Conservation (phyloP, 2,113 vertebrate species). For the Phaethornis superciliosus region DNA sequence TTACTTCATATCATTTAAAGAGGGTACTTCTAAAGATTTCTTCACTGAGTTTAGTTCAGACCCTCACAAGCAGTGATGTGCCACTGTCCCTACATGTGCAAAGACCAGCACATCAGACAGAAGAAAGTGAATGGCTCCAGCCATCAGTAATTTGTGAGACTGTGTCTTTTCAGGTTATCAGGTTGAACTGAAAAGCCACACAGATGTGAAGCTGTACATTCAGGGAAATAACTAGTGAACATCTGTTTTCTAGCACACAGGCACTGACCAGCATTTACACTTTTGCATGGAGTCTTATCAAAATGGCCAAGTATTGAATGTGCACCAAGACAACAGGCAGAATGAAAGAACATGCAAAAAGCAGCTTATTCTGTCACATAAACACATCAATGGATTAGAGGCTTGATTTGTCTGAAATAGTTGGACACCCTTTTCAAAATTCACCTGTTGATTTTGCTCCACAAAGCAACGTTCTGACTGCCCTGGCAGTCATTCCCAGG, state of each 20-base stretch:
- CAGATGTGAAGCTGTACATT: background rate
- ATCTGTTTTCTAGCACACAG: background rate
- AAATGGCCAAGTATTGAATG: background rate
- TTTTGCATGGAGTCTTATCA: background rate
- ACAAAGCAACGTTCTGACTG: background rate
- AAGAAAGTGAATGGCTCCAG: background rate
- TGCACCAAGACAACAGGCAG: background rate
- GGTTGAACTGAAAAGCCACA: background rate
- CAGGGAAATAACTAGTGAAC: background rate
- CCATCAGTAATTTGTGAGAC: background rate
- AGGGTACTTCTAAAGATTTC: background rate
- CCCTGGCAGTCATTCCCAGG: background rate
- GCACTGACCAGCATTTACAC: background rate
- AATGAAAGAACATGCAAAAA: background rate
- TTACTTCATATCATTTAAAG: background rate
- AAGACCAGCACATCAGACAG: background rate
- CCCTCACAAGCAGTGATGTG: rapidly evolving
- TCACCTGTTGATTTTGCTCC: background rate
- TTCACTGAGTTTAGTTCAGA: background rate
- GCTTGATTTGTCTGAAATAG: background rate
- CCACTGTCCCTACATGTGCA: background rate
- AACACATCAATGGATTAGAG: background rate
- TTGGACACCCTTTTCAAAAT: background rate
- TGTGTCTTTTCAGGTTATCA: background rate
- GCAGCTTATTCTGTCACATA: background rate